phyloP scores from a whole-genome alignment of 1,140 invertebrate genomes.

The Lanistes nyassanus region DNA sequence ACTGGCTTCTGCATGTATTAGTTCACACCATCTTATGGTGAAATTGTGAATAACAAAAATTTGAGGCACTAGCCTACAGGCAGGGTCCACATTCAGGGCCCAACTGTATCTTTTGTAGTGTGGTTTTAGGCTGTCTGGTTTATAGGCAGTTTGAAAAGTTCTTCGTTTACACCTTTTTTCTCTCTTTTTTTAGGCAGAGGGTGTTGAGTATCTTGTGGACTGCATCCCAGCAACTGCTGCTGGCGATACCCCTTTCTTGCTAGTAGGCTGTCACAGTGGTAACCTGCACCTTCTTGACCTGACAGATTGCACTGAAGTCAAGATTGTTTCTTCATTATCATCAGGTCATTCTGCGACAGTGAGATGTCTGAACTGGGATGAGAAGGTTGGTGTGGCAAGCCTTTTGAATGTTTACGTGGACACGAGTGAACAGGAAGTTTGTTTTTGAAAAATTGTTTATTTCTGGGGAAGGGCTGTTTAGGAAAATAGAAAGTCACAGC shows the following conservation, averaged over 20 bases:
- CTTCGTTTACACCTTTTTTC: not conserved
- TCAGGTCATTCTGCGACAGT: conserved; percentile 41
- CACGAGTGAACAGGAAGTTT: not conserved
- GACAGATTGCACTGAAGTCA: not conserved
- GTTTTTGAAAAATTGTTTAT: not conserved
- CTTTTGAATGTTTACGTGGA: not conserved
- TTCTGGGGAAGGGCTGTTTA: not conserved
- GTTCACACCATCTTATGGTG: not conserved
- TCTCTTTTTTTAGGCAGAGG: too few species aligned
- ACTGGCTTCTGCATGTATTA: not conserved
- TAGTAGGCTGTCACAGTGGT: conserved; percentile 4
- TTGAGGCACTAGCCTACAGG: not conserved
- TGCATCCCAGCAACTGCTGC: not conserved
- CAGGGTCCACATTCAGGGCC: not conserved
- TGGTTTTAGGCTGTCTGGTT: not conserved
- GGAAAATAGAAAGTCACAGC: not conserved
- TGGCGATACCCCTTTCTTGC: not conserved
- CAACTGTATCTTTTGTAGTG: not conserved
- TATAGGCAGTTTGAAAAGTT: not conserved
- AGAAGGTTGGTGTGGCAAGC: conserved; percentile 22
- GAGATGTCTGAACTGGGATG: conserved; percentile 42
- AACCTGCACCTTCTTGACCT: conserved; percentile 13
- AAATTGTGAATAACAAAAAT: not conserved
- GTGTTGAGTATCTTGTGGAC: conserved; percentile 16
- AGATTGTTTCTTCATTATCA: conserved; percentile 22